Evolutionary conservation across 2,113 vertebrate genomes (phyloP), one percentile per base, ranked within the genome.

Genomic region (Phaethornis superciliosus): DNA sequence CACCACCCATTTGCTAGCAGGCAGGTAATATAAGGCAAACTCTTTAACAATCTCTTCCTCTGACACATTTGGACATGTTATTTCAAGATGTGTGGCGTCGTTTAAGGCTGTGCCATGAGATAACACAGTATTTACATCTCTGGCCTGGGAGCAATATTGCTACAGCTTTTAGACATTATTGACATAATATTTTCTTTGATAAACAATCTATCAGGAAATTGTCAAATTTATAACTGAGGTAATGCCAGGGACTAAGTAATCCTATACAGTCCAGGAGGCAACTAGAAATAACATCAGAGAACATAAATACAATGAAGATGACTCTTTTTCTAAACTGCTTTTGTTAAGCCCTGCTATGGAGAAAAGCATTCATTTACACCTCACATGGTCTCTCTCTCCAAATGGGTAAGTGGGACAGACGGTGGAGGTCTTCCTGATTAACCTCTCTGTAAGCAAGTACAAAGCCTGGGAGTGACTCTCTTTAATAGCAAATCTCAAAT

Each of bases 21-120:
- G 96, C 96, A 97, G 96, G 95, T 96, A 96, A 96, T 47, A 33
- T 90, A 85, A 97, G 96, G 96, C 94, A 75, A 97, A 96, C 3
- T n/a, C 93, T 95, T 90, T 80, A 94, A 88, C 88, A 96, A 26
- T 88, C 89, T 94, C 96, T 95, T 94, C 95, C 95, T 96, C 93
- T 90, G 93, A 92, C 94, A 96, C 94, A 96, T 95, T 93, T 78
- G 96, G 95, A 96, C 97, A 97, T 94, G 97, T 97, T 97, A 96
- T 94, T 95, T 97, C 96, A 96, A 95, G 92, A 92, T 86, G 94
- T 78, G 75, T 95, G 96, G 95, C 94, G 93, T 96, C 96, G 93
- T 92, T 60, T 71, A 82, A 96, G 95, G 93, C 92, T 94, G 82
- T 85, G 91, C 93, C 96, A 95, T 47, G 89, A 97, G 97, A 97